These are phyloP conservation scores for Drosophila fulvimacula DNA, from an alignment of 2,888 invertebrate genomes.

Conservation along the genomic window DNA sequence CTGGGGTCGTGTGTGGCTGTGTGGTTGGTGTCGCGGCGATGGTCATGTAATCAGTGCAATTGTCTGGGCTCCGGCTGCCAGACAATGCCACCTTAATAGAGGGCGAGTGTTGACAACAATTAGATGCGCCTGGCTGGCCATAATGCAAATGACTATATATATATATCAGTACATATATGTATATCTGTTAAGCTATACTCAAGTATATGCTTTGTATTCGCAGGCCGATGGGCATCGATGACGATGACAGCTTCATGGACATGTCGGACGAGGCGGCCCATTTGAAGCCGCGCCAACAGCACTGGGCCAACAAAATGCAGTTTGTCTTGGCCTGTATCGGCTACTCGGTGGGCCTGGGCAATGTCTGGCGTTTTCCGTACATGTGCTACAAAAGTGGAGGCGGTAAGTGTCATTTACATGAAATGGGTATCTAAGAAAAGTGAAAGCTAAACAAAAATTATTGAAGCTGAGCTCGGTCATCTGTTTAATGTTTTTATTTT, in stretches of 20 bases:
- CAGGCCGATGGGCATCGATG: constrained; percentile 91
- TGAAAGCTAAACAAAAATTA: neutral
- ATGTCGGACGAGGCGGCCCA: constrained; percentile 89
- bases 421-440: neutral
- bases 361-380: constrained; percentile 97
- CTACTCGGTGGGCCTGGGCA: constrained; percentile 95
- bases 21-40: constrained; percentile 8
- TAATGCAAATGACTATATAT: constrained; percentile 38
- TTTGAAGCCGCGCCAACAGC: constrained; percentile 91
- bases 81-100: constrained; percentile 20
- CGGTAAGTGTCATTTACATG: constrained; percentile 87
- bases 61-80: constrained; percentile 22
- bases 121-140: constrained; percentile 60
- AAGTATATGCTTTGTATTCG: constrained; percentile 14
- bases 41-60: constrained; percentile 37
- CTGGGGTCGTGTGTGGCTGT: constrained; percentile 20
- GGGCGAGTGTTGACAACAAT: constrained; percentile 67
- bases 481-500: too few species aligned
- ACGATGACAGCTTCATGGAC: constrained; percentile 91
- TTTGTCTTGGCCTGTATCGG: constrained; percentile 95
- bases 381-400: constrained; percentile 96
- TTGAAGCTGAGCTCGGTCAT: neutral
- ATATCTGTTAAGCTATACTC: neutral
- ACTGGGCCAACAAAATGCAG: constrained; percentile 95
- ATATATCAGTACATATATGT: neutral